phyloP scores from a whole-genome alignment of 2,888 invertebrate species.

The Calliopum simillimum region DNA sequence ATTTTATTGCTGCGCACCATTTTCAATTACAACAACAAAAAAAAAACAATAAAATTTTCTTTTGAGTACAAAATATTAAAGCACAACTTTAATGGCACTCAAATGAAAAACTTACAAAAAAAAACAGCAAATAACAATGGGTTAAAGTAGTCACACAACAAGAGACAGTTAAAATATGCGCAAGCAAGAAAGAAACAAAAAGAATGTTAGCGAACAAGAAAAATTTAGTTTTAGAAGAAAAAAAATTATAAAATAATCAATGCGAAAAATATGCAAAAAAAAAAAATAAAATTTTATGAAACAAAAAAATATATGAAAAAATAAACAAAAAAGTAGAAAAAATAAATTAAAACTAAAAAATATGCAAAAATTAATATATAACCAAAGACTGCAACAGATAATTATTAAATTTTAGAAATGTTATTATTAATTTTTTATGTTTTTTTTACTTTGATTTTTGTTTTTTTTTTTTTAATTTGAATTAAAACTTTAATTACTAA shows the following conservation, averaged over 20 bases:
- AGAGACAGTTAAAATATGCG: conserved; percentile 17
- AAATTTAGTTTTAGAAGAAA: conserved; percentile 13
- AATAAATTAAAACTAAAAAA: conserved; percentile 47
- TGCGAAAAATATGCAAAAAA: background rate
- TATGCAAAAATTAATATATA: conserved; percentile 59
- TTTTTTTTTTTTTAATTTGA: background rate
- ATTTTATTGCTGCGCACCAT: no score
- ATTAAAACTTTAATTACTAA: no score
- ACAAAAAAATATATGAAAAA: conserved; percentile 33
- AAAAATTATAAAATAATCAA: conserved; percentile 19
- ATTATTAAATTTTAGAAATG: conserved; percentile 68
- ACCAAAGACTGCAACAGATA: conserved; percentile 70
- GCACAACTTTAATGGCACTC: no score
- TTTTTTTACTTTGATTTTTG: no score
- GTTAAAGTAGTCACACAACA: background rate
- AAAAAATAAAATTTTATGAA: conserved; percentile 19
- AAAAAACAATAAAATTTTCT: conserved; percentile 18
- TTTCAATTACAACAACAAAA: conserved; percentile 18
- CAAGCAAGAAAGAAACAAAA: conserved; percentile 29
- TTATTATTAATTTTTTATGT: conserved; percentile 54
- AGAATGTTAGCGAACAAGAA: conserved; percentile 20
- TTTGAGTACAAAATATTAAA: conserved; percentile 3
- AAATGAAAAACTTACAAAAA: no score
- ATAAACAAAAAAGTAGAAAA: conserved; percentile 43
- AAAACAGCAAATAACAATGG: background rate